Conservation (phyloP, 2,797 vertebrate species). For the Cossypha niveicapilla region DNA sequence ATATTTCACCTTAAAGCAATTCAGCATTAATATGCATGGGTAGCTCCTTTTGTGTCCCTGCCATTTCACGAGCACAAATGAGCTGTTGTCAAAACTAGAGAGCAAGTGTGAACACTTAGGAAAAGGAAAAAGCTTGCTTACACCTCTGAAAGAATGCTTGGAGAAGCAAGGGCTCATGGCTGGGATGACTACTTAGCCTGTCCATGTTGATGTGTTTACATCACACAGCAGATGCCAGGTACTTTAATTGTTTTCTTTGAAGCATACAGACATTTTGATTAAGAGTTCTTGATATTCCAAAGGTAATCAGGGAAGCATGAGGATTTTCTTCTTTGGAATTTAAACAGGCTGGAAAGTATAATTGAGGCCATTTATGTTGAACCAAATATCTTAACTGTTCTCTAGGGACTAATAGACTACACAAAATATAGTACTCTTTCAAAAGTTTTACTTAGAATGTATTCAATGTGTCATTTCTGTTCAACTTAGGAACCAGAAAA, state of each 20-base stretch:
- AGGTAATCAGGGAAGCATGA: neutral
- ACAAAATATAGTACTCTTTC: neutral
- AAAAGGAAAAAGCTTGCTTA: neutral
- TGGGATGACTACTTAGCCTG: neutral
- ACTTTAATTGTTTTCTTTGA: neutral
- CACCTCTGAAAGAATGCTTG: rapidly evolving
- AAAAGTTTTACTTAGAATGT: constrained; percentile 19
- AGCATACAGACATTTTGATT: neutral
- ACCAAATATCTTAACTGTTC: neutral
- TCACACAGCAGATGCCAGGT: neutral
- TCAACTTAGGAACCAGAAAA: constrained; percentile 24
- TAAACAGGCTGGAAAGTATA: neutral
- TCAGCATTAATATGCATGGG: neutral
- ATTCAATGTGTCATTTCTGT: neutral
- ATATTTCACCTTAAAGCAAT: neutral
- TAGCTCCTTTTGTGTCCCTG: neutral
- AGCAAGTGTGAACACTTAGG: neutral
- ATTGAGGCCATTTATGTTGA: neutral
- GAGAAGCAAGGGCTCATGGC: neutral
- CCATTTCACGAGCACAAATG: neutral
- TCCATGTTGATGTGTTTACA: neutral
- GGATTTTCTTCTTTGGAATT: neutral
- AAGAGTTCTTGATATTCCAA: neutral
- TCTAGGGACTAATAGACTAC: neutral
- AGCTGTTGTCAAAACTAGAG: neutral